Base-by-base conservation (phyloP, 2,888 invertebrate species). In the Cephus nigrinus region DNA sequence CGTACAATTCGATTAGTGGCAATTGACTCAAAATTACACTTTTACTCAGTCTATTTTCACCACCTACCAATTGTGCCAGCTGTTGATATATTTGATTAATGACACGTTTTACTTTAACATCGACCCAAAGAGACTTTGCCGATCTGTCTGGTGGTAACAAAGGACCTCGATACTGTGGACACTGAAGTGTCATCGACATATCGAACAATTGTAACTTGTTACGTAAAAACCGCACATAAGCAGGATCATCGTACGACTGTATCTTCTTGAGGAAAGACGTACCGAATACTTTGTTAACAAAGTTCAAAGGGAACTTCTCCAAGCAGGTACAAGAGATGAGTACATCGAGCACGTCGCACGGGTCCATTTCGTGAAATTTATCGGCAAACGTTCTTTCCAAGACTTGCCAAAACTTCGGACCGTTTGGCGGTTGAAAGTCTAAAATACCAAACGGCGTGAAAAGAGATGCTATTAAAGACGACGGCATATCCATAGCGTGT, bases 271-370 rank as follows among this genome's bases (percentile, higher is more conserved):
- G 88, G 86, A 95, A 95, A 81, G 94, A 93, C 15, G 94, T 92
- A 82, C 93, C 93, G 83, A 95, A 94, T 76, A 95, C 91, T 86
- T 92, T 93, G 35, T 93, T 92, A 0, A 94, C 92, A 84, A 95
- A 93, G 84, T 93, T 93, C 5, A 94, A 83, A 9, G 95, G 95
- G 90, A 94, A 93, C 85, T 93, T 93, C 75, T 93, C 92, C 36
- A 94, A 86, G 88, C 94, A 95, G 75, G 95, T 92, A 85, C 94
- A 94, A 12, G 95, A 93, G n/a, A 95, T 90, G 78, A 95, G 89
- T 80, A 95, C 92, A 79, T 94, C 94, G 69, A 94, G 90, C 12
- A 94, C 88, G 84, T 95, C 94, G 82, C 93, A 92, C 36, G 93
- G 91, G 78, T 92, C 91, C 78, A 95, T 92, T 86, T 94, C 93